Base-by-base conservation (phyloP, 2,888 invertebrate genomes). In the Tromatobia lineatoria region DNA sequence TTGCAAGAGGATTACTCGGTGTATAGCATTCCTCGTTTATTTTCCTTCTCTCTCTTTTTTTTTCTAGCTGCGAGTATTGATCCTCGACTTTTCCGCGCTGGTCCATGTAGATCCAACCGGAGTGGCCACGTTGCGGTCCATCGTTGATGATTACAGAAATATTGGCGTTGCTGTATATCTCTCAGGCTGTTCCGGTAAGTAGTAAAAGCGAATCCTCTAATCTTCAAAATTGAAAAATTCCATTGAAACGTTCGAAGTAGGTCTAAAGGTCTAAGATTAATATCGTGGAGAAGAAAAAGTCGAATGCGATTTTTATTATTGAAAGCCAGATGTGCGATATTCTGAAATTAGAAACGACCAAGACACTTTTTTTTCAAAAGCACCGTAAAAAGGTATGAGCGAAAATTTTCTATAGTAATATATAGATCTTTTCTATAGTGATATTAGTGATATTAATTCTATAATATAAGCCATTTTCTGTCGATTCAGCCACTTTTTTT, bases 21-120 rank as follows among this genome's bases (percentile, higher is more conserved):
- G 23, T 47, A 77, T 34, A 61, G 18, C 23, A 74, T 52, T 85
- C 38, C 50, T 73, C 34, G 34, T 77, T 82, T 78, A 47, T 82
- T 70, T 57, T 45, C 54, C 70, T 42, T 42, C 67, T 71, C 15
- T 80, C 47, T 18, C 34, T 18, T 54, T 23, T 34, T 42, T 64
- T 61, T 64, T 88, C 0, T 90, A 95, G 95, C 94, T 95, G 23
- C 94, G 95, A 77, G 96, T 95, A 88, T 94, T 96, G 50, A 95
- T 97, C 82, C 91, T 97, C 50, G 97, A 97, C 91, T 95, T 97
- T 84, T 95, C 96, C 0, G 96, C 96, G 1, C 93, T 97, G 34
- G 96, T 96, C 38, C 96, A 96, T 90, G 95, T 97, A 81, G 97
- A 97, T 94, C 96, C 96, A 1, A 95, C 96, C 0, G 97, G 97